Evolutionary conservation across 1,140 invertebrate genomes (phyloP), one percentile per base, ranked within the genome.

Genomic region (Ceratina japonica): DNA sequence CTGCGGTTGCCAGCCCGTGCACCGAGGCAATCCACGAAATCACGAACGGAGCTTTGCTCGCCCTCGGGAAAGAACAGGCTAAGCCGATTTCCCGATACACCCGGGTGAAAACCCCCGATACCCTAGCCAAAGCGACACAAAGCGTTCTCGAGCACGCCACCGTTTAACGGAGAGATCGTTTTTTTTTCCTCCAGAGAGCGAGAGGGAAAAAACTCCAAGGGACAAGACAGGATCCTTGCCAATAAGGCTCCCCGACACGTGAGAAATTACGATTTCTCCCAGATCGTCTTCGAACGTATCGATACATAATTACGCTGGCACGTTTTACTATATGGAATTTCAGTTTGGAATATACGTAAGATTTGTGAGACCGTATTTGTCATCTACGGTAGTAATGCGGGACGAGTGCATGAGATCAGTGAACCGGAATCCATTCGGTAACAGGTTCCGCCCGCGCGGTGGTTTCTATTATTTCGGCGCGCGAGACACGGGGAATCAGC

Each of bases 71-170:
- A 68, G 72, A 62, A 52, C 10, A 27, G n/a, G 31, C 69, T 84
- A 84, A 83, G 82, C 81, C 82, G 82, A 84, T 84, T 83, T 83
- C n/a, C 71, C 78, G 71, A 71, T 73, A 71, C 68, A 24, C 8
- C 20, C 54, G 62, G 51, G 49, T 71, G n/a, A 18, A 16, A n/a
- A 56, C 54, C 37, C 37, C 61, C 82, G 74, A 82, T 82, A 83
- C 75, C 24, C 49, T 59, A 18, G 37, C 18, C 31, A 31, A 27
- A 58, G 62, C 27, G 75, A 72, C 52, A 75, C 70, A 84, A 84
- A 84, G 80, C 64, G 81, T 62, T 56, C 75, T 51, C 27, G 37
- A 54, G 59, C 63, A 63, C 37, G 20, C 52, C 51, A 58, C 12
- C 63, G 65, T 54, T 78, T 52, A 70, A 20, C 13, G n/a, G 31